phyloP scores from a whole-genome alignment of 2,888 invertebrate species.

The Phlogophora meticulosa region DNA sequence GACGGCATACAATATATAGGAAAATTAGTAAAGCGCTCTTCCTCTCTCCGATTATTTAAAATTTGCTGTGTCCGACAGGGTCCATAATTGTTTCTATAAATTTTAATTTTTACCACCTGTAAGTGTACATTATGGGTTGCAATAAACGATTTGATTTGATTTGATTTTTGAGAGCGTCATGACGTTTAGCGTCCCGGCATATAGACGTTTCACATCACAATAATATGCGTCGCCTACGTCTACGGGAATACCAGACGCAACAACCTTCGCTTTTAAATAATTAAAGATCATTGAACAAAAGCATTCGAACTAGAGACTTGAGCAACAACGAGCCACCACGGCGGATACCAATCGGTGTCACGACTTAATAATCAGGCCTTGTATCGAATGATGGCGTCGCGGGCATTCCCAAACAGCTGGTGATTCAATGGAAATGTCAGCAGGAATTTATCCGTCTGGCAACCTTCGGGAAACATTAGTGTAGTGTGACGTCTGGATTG shows the following conservation, averaged over 20 bases:
- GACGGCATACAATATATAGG: too few relatives aligned
- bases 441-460: slow-evolving; percentile 32
- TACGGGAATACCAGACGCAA: slow-evolving; percentile 28
- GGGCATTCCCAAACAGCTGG: slow-evolving; percentile 53
- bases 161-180: too few relatives aligned
- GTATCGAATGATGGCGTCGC: slow-evolving; percentile 37
- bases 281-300: slow-evolving; percentile 26
- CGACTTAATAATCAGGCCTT: slow-evolving; percentile 56
- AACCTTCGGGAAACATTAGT: slow-evolving; percentile 32
- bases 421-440: slow-evolving; percentile 44
- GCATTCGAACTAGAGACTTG: slow-evolving; percentile 15
- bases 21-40: too few relatives aligned
- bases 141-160: too few relatives aligned
- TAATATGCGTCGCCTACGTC: neutral
- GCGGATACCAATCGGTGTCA: slow-evolving; percentile 47
- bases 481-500: slow-evolving; percentile 18
- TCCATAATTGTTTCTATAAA: too few relatives aligned
- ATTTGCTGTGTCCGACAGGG: too few relatives aligned
- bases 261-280: slow-evolving; percentile 32
- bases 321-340: slow-evolving; percentile 27
- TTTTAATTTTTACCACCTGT: too few relatives aligned
- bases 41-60: too few relatives aligned
- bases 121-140: too few relatives aligned
- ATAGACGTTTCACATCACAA: too few relatives aligned
- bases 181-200: too few relatives aligned